phyloP scores from a whole-genome alignment of 2,797 vertebrate species.

The Gymnothorax javanicus region DNA sequence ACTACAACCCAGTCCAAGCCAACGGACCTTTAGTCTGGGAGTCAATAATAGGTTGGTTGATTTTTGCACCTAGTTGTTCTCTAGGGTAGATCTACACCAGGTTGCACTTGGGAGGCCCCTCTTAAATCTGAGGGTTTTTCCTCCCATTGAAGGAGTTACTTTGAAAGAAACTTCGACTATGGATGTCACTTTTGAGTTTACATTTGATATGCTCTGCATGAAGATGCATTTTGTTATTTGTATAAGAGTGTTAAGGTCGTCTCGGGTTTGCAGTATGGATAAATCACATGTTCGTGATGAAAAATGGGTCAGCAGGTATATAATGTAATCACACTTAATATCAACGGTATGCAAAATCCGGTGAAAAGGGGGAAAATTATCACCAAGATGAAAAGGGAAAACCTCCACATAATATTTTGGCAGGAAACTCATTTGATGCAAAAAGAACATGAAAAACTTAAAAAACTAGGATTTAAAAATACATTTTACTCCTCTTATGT shows the following conservation, averaged over 20 bases:
- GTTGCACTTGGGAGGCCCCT: background rate
- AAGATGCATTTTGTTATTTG: too few relatives aligned
- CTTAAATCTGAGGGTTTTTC: background rate
- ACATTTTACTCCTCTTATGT: background rate
- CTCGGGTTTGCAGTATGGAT: too few relatives aligned
- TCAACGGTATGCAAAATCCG: too few relatives aligned
- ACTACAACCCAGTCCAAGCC: too few relatives aligned
- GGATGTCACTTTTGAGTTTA: too few relatives aligned
- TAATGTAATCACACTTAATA: too few relatives aligned
- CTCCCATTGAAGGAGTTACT: background rate
- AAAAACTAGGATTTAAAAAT: slow-evolving; percentile 22
- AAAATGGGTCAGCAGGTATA: too few relatives aligned
- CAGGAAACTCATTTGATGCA: slow-evolving; percentile 31
- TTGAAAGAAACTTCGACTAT: background rate
- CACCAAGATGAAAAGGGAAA: too few relatives aligned
- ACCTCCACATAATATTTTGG: background rate
- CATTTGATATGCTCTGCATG: too few relatives aligned
- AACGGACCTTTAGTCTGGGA: background rate
- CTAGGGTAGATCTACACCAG: background rate
- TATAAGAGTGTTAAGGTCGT: too few relatives aligned
- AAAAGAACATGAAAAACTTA: slow-evolving; percentile 22
- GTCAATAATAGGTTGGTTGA: background rate
- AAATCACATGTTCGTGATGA: too few relatives aligned
- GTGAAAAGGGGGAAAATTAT: slow-evolving; percentile 17
- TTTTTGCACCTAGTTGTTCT: background rate